Evolutionary conservation across 2,113 vertebrate genomes (phyloP).

Genomic region (Syngnathoides biaculeatus): DNA sequence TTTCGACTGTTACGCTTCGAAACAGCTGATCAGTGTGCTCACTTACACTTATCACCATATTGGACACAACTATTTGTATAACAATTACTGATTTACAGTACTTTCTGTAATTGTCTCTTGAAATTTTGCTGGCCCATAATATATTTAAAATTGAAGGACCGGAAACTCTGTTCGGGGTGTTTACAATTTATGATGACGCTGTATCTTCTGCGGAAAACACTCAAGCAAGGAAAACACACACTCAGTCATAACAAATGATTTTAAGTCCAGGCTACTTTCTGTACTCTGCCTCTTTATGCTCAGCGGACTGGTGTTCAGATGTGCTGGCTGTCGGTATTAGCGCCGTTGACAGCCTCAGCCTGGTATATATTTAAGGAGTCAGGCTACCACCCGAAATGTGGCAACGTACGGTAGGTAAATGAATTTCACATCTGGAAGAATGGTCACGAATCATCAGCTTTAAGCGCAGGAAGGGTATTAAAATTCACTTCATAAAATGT

Average conservation of each 20-base stretch:
- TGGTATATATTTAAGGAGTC: background rate
- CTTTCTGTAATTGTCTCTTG: background rate
- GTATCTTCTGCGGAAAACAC: slow-evolving; percentile 38
- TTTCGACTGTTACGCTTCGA: background rate
- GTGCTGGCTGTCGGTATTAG: background rate
- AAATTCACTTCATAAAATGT: background rate
- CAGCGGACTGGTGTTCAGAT: background rate
- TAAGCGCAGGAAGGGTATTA: background rate
- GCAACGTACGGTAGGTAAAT: slow-evolving; percentile 18
- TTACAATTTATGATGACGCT: background rate
- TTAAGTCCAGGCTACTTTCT: background rate
- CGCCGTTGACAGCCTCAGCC: background rate
- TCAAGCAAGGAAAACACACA: background rate
- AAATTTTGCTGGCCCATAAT: background rate
- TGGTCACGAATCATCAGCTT: background rate
- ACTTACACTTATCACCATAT: background rate
- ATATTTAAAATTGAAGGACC: slow-evolving; percentile 23
- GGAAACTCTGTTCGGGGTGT: background rate
- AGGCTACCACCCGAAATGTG: slow-evolving; percentile 16
- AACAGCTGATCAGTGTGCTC: background rate
- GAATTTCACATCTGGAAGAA: slow-evolving; percentile 15
- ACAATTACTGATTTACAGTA: background rate
- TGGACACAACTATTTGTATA: background rate
- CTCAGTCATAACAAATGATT: background rate
- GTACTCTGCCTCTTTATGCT: background rate